Base-by-base conservation (phyloP, 2,888 invertebrate species). In the Dolomedes plantarius region DNA sequence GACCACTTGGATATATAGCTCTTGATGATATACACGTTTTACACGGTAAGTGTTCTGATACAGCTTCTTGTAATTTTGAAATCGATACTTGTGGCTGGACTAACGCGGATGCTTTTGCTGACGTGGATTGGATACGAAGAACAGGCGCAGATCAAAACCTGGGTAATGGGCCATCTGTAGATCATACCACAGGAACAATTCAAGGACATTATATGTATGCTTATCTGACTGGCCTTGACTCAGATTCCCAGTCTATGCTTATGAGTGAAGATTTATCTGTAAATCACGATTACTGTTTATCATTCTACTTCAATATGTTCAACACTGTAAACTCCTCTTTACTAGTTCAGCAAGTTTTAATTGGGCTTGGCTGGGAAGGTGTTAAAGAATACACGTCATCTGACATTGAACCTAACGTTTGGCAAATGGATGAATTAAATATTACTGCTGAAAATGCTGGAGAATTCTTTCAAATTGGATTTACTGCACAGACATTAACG, bases 161-260 rank as follows among this genome's bases (percentile, higher is more conserved):
- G 7, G 83, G 83, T 11, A 50, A 32, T 13, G 88, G 88, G 31
- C 88, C 88, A 28, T 6, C 64, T 1, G 65, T 19, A 1, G 88
- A 88, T 31, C 85, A 78, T 29, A 87, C 76, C n/a, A 75, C 81
- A 0, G 32, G 23, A n/a, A 64, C 77, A 3, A 39, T 46, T 1
- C 83, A 88, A 69, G 88, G 88, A 9, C 87, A 88, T 75, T 88
- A 87, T 29, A 79, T 87, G 83, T 88, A 87, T 65, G 86, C 87
- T 65, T 75, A 77, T 36, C 41, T 79, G 16, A 74, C 85, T 19
- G 83, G 79, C 7, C 56, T 71, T 28, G 27, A 36, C 19, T 68
- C 67, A 16, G 50, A 80, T 31, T 39, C 73, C 5, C 16, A 77
- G 28, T 77, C 88, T 5, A 82, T 76, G 65, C 67, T 88, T 9